These are phyloP conservation scores for Empidonax traillii DNA, from an alignment of 2,113 vertebrate species.

Conservation along the genomic window DNA sequence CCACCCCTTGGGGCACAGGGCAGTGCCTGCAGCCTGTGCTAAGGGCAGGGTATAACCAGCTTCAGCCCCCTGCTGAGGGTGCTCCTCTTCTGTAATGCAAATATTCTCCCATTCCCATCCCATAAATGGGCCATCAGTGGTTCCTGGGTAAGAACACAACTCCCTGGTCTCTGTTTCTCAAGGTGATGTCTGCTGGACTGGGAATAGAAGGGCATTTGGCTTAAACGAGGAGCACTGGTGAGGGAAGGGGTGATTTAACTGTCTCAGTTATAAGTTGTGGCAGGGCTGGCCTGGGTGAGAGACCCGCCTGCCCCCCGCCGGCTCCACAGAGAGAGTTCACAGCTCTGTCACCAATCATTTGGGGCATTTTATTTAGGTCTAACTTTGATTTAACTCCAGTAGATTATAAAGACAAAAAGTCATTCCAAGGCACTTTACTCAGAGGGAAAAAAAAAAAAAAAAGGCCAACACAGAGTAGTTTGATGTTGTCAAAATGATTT, in stretches of 20 bases:
- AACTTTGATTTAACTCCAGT: constrained; percentile 29
- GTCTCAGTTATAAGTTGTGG: not conserved
- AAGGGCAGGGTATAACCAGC: not conserved
- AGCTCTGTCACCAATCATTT: not conserved
- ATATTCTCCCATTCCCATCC: not conserved
- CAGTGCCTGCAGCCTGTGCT: not conserved
- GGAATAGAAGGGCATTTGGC: not conserved
- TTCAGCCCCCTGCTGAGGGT: rapidly evolving
- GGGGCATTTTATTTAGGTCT: not conserved
- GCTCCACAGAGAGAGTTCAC: not conserved
- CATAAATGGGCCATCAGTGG: rapidly evolving
- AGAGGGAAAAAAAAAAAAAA: rapidly evolving
- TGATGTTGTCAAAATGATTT: constrained; percentile 46
- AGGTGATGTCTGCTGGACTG: not conserved
- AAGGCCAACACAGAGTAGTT: not conserved
- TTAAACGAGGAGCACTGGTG: not conserved
- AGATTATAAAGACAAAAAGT: constrained; percentile 21
- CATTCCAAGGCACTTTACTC: not conserved
- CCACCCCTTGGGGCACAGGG: not conserved
- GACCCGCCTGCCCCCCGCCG: rapidly evolving
- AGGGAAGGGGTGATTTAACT: not conserved
- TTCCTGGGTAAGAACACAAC: rapidly evolving
- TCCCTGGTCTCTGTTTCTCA: not conserved
- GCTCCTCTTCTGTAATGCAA: not conserved
- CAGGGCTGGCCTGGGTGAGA: not conserved